Base-by-base conservation (phyloP, 2,888 invertebrate species). In the Lymantria monacha region DNA sequence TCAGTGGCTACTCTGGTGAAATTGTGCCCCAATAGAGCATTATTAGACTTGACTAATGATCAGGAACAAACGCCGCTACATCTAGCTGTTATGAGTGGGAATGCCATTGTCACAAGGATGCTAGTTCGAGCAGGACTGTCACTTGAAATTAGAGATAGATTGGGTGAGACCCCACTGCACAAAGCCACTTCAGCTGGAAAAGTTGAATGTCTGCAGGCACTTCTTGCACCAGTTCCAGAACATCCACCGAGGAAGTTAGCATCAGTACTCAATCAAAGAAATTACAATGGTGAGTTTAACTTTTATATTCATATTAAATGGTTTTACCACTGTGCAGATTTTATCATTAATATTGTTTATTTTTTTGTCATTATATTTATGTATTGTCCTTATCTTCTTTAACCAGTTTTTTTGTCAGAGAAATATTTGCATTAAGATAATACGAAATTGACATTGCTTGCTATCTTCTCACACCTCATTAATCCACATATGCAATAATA, bases 91-190 rank as follows among this genome's bases (percentile, higher is more conserved):
- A 88, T 96, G 62, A 96, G 95, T 38, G 92, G 94, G 9, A 96
- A 97, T 78, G 92, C 95, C 37, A 92, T 93, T 42, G 93, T 98
- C 44, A 94, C 95, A 1, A 92, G 97, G 58, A 93, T 95, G 87
- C 90, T 98, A 53, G 93, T 98, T 30, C 92, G 95, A 30, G 96
- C 96, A 1, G 98, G 98, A 13, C 97, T 97, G 15, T 79, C 93
- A 64, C 87, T 94, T 2, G 92, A 88, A 38, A 87, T 93, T 44
- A 91, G 96, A 45, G 97, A 97, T 76, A 85, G 93, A 48, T 87
- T 93, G 54, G 98, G 98, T 3, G 96, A 97, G 79, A 97, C 97
- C 0, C 95, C 98, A 0, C 85, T 98, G 8, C 98, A 98, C 81
- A 90, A 97, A 54, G 97, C 98, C 0, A 95, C 96, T 51, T 88